Conservation (phyloP, 2,797 vertebrate species). For the Danio kyathit region DNA sequence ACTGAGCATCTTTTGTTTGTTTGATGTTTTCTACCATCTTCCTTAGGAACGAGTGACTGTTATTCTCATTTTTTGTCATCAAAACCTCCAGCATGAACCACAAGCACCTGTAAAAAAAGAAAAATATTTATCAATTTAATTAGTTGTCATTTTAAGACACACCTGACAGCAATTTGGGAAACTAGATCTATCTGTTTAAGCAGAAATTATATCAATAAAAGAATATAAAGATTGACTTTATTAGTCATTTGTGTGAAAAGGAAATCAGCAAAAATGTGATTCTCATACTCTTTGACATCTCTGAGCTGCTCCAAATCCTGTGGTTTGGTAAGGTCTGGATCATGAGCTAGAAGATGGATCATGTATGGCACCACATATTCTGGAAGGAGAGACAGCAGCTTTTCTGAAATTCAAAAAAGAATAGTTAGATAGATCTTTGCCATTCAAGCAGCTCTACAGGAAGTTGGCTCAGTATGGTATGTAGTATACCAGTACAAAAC, state of each 20-base stretch:
- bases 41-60: conserved; percentile 97
- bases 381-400: conserved; percentile 92
- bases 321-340: conserved; percentile 98
- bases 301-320: conserved; percentile 97
- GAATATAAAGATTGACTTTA: background rate
- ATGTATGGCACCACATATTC: conserved; percentile 98
- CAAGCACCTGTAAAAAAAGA: conserved; percentile 86
- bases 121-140: background rate
- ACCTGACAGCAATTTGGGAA: too few relatives aligned
- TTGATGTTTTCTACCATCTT: conserved; percentile 99
- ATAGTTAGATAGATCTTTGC: background rate
- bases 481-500: background rate
- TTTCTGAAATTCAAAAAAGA: conserved; percentile 80
- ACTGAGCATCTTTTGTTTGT: conserved; percentile 95
- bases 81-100: conserved; percentile 99
- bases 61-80: conserved; percentile 99
- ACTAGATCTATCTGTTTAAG: too few relatives aligned
- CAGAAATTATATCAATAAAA: too few relatives aligned
- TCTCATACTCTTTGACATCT: conserved; percentile 98
- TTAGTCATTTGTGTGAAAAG: background rate
- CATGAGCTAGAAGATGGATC: conserved; percentile 97
- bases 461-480: background rate
- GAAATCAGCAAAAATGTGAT: background rate
- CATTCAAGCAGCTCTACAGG: background rate
- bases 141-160: background rate